A percentile compares a stretch with the other conserved stretches of the same genome.
Evolutionary conservation across 1,140 invertebrate species (phyloP).

Genomic region (Trichogramma pretiosum): DNA sequence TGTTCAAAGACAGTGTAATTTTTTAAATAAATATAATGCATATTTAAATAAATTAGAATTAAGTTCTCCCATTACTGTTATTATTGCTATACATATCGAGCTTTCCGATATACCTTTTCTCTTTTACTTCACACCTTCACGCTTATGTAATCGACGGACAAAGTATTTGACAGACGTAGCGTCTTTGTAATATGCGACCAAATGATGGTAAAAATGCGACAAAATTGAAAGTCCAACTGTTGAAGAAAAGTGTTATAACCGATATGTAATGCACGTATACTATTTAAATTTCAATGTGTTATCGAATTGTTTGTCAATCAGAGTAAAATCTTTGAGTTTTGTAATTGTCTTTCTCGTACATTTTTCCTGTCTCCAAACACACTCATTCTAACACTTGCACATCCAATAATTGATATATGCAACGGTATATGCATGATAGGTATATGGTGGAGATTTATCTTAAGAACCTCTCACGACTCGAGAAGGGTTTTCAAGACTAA

Average conservation of each 20-base stretch:
- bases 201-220: too few species aligned
- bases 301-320: constrained; percentile 11
- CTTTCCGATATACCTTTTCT: constrained; percentile 20
- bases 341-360: constrained; percentile 7
- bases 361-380: constrained; percentile 11
- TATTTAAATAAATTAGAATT: constrained; percentile 35
- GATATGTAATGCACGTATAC: constrained; percentile 5
- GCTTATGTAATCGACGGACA: too few species aligned
- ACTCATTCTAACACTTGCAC: too few species aligned
- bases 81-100: constrained; percentile 26
- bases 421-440: too few species aligned
- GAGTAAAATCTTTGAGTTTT: constrained; percentile 16
- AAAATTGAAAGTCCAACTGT: constrained; percentile 7
- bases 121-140: constrained; percentile 21
- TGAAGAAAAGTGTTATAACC: constrained; percentile 7
- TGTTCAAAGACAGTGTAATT: constrained; percentile 36
- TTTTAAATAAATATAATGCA: constrained; percentile 38
- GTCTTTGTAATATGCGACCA: too few species aligned
- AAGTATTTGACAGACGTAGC: too few species aligned
- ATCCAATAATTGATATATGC: too few species aligned
- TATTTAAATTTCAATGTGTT: constrained; percentile 11
- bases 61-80: constrained; percentile 28
- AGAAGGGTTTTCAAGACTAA: too few species aligned
- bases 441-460: too few species aligned
- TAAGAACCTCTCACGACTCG: too few species aligned